These are phyloP conservation scores for Chrysomela aeneicollis DNA, from an alignment of 2,888 invertebrate genomes.

Conservation along the genomic window DNA sequence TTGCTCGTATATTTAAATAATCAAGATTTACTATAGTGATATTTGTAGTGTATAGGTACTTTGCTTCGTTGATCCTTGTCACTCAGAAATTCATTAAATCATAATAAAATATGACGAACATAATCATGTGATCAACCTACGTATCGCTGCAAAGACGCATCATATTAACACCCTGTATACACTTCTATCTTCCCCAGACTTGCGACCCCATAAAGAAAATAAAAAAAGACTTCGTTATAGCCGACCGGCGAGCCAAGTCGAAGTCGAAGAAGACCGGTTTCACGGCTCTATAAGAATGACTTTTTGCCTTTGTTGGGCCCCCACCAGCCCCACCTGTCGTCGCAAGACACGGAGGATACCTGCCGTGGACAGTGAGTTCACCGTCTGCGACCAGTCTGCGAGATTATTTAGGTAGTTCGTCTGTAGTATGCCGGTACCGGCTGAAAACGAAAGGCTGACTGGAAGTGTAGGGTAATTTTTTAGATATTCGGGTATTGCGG, in stretches of 20 bases:
- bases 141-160: background rate
- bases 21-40: too few species aligned
- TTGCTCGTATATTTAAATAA: too few species aligned
- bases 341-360: slow-evolving; percentile 33
- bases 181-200: background rate
- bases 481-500: background rate
- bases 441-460: slow-evolving; percentile 2
- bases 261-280: slow-evolving; percentile 30
- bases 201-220: background rate
- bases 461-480: background rate
- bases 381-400: slow-evolving; percentile 36
- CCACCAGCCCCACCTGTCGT: slow-evolving; percentile 34
- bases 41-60: too few species aligned
- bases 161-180: background rate
- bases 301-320: slow-evolving; percentile 33
- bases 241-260: background rate
- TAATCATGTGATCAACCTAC: too few species aligned
- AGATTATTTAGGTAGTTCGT: slow-evolving; percentile 18
- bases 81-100: too few species aligned
- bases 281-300: slow-evolving; percentile 25
- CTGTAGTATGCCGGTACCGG: slow-evolving; percentile 12
- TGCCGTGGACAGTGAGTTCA: slow-evolving; percentile 35
- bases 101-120: too few species aligned
- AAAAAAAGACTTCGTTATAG: background rate
- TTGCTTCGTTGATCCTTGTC: too few species aligned